phyloP scores from a whole-genome alignment of 1,140 invertebrate genomes.

The Drosophila setifemur region DNA sequence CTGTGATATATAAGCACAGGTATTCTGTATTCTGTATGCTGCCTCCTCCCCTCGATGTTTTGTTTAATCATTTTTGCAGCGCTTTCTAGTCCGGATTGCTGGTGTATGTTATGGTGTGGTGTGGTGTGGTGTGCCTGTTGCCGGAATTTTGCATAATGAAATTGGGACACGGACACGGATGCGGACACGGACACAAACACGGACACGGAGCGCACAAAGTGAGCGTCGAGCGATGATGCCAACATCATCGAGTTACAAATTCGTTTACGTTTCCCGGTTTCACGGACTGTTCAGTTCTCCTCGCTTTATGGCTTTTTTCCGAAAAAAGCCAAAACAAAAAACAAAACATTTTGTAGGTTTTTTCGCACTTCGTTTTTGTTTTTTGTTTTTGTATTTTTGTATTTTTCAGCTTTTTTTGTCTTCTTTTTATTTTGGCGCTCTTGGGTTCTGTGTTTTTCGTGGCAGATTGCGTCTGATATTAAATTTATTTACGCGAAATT shows the following conservation, averaged over 20 bases:
- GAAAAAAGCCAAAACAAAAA: slow-evolving; percentile 6
- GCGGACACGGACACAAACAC: background rate
- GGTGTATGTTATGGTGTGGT: background rate
- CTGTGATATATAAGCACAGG: slow-evolving; percentile 39
- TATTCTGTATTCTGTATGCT: slow-evolving; percentile 2
- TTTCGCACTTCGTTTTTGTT: background rate
- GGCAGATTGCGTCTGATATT: slow-evolving; percentile 74
- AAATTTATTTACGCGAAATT: slow-evolving; percentile 72
- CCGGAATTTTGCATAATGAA: slow-evolving; percentile 57
- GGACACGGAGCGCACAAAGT: slow-evolving; percentile 36
- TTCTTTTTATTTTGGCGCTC: background rate
- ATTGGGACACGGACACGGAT: slow-evolving; percentile 21
- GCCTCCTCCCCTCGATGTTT: slow-evolving; percentile 23
- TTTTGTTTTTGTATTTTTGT: background rate
- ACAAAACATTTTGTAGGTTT: slow-evolving; percentile 6
- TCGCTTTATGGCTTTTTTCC: slow-evolving; percentile 32
- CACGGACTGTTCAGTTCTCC: slow-evolving; percentile 1
- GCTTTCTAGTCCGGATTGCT: slow-evolving; percentile 1
- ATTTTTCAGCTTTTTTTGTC: background rate
- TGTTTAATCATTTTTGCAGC: slow-evolving; percentile 44
- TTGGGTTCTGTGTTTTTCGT: slow-evolving; percentile 28
- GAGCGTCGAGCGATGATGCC: slow-evolving; percentile 41
- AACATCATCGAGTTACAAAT: slow-evolving; percentile 60
- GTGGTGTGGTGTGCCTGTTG: slow-evolving; percentile 4
- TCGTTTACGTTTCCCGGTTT: slow-evolving; percentile 41